Conservation (phyloP, 2,888 invertebrate species). For the Amphimallon solstitiale region DNA sequence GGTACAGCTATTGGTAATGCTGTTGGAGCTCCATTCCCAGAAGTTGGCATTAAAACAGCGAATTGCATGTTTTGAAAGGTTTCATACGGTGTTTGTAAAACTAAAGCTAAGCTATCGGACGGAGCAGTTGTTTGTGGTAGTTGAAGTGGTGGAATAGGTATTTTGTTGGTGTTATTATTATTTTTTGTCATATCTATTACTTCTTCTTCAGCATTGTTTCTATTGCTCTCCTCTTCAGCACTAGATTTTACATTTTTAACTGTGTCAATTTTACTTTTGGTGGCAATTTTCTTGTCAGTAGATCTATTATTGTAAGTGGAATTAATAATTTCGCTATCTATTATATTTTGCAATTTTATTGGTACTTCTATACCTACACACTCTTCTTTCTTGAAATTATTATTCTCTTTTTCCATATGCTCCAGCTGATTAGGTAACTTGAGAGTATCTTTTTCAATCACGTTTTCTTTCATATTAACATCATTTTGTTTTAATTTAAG, state of each 20-base stretch:
- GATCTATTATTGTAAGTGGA: conserved; percentile 31
- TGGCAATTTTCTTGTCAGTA: conserved; percentile 32
- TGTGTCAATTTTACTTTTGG: conserved; percentile 39
- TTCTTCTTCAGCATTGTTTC: conserved; percentile 1
- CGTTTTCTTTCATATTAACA: conserved; percentile 61
- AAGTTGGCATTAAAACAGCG: conserved; percentile 69
- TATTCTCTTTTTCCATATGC: conserved; percentile 34
- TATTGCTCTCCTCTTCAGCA: neutral
- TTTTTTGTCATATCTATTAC: conserved; percentile 7
- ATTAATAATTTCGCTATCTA: conserved; percentile 47
- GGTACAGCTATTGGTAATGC: conserved; percentile 55
- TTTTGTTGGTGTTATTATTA: conserved; percentile 24
- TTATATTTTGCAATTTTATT: conserved; percentile 45
- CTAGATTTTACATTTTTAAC: conserved; percentile 11
- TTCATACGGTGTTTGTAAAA: conserved; percentile 62
- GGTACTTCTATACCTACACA: conserved; percentile 4
- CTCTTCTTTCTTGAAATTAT: conserved; percentile 14
- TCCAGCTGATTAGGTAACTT: conserved; percentile 36
- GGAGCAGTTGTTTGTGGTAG: conserved; percentile 39
- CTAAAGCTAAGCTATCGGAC: conserved; percentile 59
- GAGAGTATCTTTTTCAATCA: conserved; percentile 57
- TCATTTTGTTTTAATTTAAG: conserved; percentile 57
- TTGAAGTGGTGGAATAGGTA: conserved; percentile 34
- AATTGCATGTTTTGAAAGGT: conserved; percentile 67
- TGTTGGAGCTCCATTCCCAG: conserved; percentile 50